These are phyloP conservation scores for Apotomis capreana DNA, from an alignment of 2,888 invertebrate species.

Conservation along the genomic window DNA sequence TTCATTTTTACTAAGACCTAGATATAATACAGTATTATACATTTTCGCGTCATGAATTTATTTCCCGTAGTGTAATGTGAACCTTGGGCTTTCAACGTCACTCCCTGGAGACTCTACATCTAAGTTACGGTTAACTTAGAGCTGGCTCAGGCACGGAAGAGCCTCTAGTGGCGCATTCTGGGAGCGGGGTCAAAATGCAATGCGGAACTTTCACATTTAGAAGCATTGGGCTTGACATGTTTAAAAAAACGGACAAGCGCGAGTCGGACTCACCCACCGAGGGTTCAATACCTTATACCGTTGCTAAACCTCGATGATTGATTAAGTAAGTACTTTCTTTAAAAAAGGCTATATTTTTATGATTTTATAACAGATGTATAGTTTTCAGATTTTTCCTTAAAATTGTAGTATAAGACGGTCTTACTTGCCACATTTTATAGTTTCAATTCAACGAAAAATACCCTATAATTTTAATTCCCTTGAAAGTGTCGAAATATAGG, in stretches of 20 bases:
- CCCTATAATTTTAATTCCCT: too few species aligned
- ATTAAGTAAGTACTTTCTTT: too few species aligned
- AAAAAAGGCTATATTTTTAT: too few species aligned
- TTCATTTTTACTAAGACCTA: not conserved
- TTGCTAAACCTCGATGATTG: too few species aligned
- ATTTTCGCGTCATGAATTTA: conserved; percentile 56
- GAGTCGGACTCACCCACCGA: too few species aligned
- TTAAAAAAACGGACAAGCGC: not conserved
- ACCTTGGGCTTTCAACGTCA: conserved; percentile 59
- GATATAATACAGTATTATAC: conserved; percentile 22
- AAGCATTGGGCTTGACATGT: not conserved
- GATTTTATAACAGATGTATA: too few species aligned
- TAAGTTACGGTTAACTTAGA: conserved; percentile 74
- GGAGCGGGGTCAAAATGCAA: conserved; percentile 50
- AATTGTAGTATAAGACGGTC: not conserved
- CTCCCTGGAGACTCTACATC: conserved; percentile 66
- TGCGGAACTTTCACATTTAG: not conserved
- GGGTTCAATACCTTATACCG: too few species aligned
- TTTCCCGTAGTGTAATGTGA: conserved; percentile 60
- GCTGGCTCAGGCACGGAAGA: conserved; percentile 62
- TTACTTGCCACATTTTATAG: too few species aligned
- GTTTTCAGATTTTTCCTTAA: too few species aligned
- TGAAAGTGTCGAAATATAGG: too few species aligned
- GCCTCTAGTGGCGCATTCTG: conserved; percentile 65
- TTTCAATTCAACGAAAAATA: too few species aligned